Base-by-base conservation (phyloP, 2,888 invertebrate genomes). In the Harmothoe impar region DNA sequence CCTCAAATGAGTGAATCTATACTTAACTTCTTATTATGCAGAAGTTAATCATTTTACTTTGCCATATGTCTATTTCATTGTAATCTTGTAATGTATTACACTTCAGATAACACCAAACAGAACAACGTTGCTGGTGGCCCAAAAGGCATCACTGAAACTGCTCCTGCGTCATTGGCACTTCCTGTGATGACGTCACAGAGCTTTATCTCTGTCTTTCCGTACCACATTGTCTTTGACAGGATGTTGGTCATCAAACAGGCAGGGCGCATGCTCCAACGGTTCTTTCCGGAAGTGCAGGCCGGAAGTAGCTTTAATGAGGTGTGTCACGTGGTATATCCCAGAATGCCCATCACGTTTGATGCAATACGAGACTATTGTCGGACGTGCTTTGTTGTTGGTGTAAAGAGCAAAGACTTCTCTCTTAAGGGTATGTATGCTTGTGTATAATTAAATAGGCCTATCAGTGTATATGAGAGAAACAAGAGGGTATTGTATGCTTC, bases 171-270 rank as follows among this genome's bases (percentile, higher is more conserved):
- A n/a, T n/a, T n/a, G 62, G 23, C 23, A n/a, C 23, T 62, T 20
- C 62, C 62, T 5, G 23, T n/a, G 62, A 62, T 62, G 62, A 62
- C 62, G 25, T 62, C 62, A 62, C 23, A 62, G 62, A 62, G 5
- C n/a, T 62, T 62, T 54, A 72, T 78, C 78, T 51, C 77, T n/a
- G 25, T 90, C 15, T 81, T 91, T 31, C 91, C 91, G 15, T 91
- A 91, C 51, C 91, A 91, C 86, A 54, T 91, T 29, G 89, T 91
- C 20, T 90, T 91, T 68, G 91, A 91, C 54, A 52, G 35, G 3
- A 23, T 84, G n/a, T 68, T 91, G 10, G 81, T 68, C 25, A 89
- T 91, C 35, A 84, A 90, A 88, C 91, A 91, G 56, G 52, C 52
- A 23, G 91, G 91, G 20, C 31, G 29, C 51, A 81, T 68, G 86